A percentile compares a stretch with the other conserved stretches of the same genome.
phyloP scores from a whole-genome alignment of 37 sponge, comb jelly and placozoan genomes.

The Cliona cf. orientalis region DNA sequence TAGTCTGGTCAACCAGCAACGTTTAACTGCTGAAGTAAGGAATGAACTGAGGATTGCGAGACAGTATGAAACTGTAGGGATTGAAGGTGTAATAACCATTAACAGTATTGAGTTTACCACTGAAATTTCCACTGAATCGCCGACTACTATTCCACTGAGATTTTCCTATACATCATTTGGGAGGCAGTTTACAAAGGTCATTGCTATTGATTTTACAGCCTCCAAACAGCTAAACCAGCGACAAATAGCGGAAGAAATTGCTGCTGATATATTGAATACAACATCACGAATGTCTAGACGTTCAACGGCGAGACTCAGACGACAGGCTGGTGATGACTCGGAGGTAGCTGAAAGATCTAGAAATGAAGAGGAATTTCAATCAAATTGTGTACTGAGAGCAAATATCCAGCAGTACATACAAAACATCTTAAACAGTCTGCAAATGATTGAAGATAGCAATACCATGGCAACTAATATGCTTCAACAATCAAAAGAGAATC shows the following conservation, averaged over 20 bases:
- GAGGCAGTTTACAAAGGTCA: neutral
- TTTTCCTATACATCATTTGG: neutral
- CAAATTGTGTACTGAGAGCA: constrained; percentile 11
- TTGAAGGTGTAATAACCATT: neutral
- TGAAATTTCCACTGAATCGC: neutral
- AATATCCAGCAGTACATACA: constrained; percentile 10
- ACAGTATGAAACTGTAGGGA: neutral
- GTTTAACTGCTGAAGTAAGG: neutral
- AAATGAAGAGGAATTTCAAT: neutral
- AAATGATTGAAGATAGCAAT: neutral
- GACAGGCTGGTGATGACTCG: neutral
- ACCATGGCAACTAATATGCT: too few species aligned
- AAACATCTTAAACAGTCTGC: constrained; percentile 10
- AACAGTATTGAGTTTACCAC: neutral
- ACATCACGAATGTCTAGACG: neutral
- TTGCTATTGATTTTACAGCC: neutral
- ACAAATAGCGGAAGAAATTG: constrained; percentile 4
- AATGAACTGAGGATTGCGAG: neutral
- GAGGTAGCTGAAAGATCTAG: neutral
- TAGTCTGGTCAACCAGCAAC: neutral
- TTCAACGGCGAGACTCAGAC: neutral
- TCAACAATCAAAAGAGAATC: too few species aligned
- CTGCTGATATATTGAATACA: neutral
- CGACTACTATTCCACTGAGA: neutral
- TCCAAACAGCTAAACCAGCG: neutral